Base-by-base conservation (phyloP, 2,113 vertebrate species). In the Laticauda laticaudata region DNA sequence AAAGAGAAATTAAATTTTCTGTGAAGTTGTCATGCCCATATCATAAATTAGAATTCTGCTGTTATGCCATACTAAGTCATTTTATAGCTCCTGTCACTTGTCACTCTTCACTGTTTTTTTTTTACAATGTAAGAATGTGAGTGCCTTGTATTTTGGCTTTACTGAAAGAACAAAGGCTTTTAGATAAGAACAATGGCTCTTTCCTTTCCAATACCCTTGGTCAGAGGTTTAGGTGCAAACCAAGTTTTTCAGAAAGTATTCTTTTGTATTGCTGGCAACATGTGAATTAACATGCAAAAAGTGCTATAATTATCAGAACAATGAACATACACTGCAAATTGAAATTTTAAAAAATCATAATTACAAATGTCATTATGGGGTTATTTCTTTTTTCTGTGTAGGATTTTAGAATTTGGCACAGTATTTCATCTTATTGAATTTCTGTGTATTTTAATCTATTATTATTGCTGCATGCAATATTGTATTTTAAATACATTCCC, bases 401-500 rank as follows among this genome's bases (percentile, higher is more conserved):
- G n/a, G 92, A 93, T 95, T 89, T 97, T 94, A 93, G 81, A 94
- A 94, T 94, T 94, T 92, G 92, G n/a, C 24, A 88, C 43, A 56
- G 12, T 29, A 29, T 95, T 96, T 93, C 0, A 91, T 94, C 10
- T 45, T 93, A 94, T 45, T 95, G 87, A 90, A 92, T 96, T 96
- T 96, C 88, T 96, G 94, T 93, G 23, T 75, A 59, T 92, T 10
- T 51, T 95, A 96, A 88, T 92, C 92, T 95, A 56, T 96, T 96
- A 94, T 96, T 95, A 93, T 56, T 95, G 95, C 51, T 94, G 93
- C 93, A 92, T 94, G 89, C 85, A 95, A 64, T 95, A 93, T 54
- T 92, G 92, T 96, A 94, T 94, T 93, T 92, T 94, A 94, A 96
- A 95, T 75, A 0, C 29, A 64, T 89, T 97, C 91, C 94, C 96